A percentile compares a stretch with the other conserved stretches of the same genome.
Conservation (phyloP, 2,113 vertebrate species). For the Anoura caudifer region DNA sequence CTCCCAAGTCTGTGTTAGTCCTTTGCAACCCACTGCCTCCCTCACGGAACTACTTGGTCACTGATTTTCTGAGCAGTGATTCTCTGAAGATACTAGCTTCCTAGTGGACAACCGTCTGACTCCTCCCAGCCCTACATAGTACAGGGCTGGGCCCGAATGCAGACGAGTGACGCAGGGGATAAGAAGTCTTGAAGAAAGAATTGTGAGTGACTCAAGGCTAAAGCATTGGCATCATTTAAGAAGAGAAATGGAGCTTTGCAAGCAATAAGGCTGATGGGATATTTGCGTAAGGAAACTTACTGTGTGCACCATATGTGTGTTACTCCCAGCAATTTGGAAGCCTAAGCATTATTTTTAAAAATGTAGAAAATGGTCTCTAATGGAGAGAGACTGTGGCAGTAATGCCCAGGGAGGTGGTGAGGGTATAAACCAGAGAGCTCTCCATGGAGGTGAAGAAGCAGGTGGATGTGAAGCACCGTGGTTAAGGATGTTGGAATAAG, state of each 20-base stretch:
- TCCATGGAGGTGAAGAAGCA: neutral
- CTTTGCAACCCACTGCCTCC: neutral
- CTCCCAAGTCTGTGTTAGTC: neutral
- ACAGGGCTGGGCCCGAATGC: neutral
- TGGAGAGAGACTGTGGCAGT: neutral
- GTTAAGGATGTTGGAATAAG: too few relatives aligned
- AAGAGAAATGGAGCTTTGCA: neutral
- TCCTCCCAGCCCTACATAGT: neutral
- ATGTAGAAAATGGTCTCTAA: neutral
- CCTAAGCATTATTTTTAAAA: neutral
- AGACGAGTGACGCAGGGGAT: neutral
- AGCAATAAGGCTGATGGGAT: neutral
- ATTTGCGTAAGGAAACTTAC: neutral
- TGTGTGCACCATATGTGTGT: neutral
- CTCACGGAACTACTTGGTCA: neutral
- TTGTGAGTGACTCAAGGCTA: neutral
- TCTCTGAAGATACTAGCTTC: slow-evolving; percentile 18
- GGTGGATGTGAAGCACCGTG: neutral
- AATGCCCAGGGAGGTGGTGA: neutral
- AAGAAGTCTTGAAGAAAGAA: neutral
- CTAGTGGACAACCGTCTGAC: neutral
- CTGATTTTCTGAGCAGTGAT: slow-evolving; percentile 16
- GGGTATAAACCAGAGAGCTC: neutral
- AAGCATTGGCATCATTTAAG: neutral
- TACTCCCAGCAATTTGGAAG: neutral